Conservation (phyloP, 1,140 invertebrate genomes). For the Melipona quadrifasciata region DNA sequence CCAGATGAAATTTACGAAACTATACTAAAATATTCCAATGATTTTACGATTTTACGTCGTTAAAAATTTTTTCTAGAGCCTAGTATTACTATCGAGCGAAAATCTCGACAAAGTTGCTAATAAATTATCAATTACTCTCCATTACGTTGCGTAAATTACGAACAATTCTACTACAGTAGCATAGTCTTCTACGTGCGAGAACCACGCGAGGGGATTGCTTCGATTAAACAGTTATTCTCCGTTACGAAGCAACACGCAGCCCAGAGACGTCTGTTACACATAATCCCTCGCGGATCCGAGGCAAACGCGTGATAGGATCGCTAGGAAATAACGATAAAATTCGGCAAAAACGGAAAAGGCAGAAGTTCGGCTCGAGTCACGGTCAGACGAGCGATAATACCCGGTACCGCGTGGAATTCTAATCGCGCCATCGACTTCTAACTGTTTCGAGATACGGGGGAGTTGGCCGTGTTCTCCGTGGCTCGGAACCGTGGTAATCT, state of each 20-base stretch:
- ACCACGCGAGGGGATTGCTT: neutral
- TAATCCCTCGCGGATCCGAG: neutral
- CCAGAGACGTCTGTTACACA: neutral
- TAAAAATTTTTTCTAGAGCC: no score
- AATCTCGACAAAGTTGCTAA: no score
- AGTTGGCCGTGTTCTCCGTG: neutral
- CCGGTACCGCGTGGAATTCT: constrained; percentile 15
- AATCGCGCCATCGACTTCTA: constrained; percentile 44
- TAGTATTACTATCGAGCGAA: no score
- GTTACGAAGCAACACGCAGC: neutral
- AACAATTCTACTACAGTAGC: neutral
- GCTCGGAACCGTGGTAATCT: constrained; percentile 29
- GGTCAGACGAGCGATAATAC: constrained; percentile 18
- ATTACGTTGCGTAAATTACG: neutral
- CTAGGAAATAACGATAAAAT: neutral
- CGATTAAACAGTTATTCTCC: neutral
- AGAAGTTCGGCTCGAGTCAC: constrained; percentile 4
- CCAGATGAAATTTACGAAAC: no score
- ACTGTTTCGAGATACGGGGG: constrained; percentile 20
- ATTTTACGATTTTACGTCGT: no score
- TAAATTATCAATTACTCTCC: no score
- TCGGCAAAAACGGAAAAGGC: neutral
- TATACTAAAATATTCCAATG: no score
- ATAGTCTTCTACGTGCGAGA: neutral
- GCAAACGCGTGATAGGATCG: neutral